Conservation (phyloP, 2,888 invertebrate genomes). For the Microchrysa polita region DNA sequence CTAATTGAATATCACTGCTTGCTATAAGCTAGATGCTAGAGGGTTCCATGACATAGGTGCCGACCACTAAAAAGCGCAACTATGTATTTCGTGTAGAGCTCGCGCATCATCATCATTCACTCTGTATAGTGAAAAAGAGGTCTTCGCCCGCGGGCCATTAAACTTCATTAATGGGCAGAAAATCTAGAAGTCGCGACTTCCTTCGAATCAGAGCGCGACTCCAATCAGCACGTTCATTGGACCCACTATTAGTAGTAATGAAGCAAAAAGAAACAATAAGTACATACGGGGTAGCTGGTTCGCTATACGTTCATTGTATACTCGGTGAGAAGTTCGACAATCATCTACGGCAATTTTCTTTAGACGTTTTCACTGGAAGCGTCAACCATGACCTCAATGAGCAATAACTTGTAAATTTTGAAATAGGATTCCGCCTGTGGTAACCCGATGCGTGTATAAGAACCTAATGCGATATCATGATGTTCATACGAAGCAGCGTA, state of each 20-base stretch:
- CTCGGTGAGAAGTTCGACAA: not conserved
- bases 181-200: slow-evolving; percentile 4
- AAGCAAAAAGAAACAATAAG: not conserved
- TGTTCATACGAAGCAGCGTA: too few relatives aligned
- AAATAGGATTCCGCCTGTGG: not conserved
- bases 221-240: not conserved
- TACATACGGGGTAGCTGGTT: not conserved
- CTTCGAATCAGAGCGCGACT: not conserved
- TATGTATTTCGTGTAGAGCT: not conserved
- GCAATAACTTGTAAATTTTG: not conserved
- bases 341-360: not conserved
- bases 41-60: not conserved
- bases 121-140: too few relatives aligned
- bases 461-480: too few relatives aligned
- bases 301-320: not conserved
- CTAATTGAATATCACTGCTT: slow-evolving; percentile 2
- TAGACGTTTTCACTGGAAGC: not conserved
- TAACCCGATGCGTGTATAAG: too few relatives aligned
- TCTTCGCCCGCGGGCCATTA: slow-evolving; percentile 8
- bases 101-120: not conserved
- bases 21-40: not conserved
- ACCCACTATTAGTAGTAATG: not conserved
- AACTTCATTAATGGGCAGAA: slow-evolving; percentile 17
- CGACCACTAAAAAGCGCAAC: not conserved
- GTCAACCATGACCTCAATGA: slow-evolving; percentile 15